Base-by-base conservation (phyloP, 2,113 vertebrate species). In the Hyperoodon ampullatus region DNA sequence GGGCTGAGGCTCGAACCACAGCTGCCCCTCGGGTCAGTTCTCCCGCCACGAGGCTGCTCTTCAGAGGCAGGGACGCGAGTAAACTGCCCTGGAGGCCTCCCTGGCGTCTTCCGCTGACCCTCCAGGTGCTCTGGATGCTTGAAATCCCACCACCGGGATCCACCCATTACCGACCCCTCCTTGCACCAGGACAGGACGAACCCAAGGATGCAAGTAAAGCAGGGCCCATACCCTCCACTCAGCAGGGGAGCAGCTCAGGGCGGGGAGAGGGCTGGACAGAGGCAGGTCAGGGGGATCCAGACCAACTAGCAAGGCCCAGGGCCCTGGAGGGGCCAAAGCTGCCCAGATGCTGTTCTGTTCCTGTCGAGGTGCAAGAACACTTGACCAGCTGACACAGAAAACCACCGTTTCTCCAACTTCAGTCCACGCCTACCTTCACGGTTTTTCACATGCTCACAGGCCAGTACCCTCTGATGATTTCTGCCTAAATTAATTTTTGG, bases 341-440 rank as follows among this genome's bases (percentile, higher is more conserved):
- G 53, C 14, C 14, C 60, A 8, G 19, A 26, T 9, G 39, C 82
- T 19, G 18, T 2, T n/a, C 53, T 65, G 1, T 16, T 42, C 68
- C 39, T 16, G 9, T 23, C n/a, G 30, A 92, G 44, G 63, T 21
- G 44, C 53, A 15, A 58, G 35, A 71, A 16, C 11, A 18, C 19
- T 2, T 15, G 26, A 71, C 8, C 35, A 6, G 18, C 33, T 21
- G 33, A 12, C 26, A 33, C 2, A 24, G 3, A 28, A 55, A 80
- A 65, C 8, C 71, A 55, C 15, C 8, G 16, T 23, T 77, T 50
- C 44, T 93, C 44, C 24, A 96, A n/a, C 19, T 33, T 35, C 14
- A 19, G 42, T 47, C 19, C 16, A 3, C 23, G 1, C 33, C 33
- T 5, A n/a, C 8, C 24, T 23, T 65, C 35, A n/a, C 0, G 1